These are phyloP conservation scores for Trypoxylus dichotomus DNA, from an alignment of 1,140 invertebrate species.

Conservation along the genomic window DNA sequence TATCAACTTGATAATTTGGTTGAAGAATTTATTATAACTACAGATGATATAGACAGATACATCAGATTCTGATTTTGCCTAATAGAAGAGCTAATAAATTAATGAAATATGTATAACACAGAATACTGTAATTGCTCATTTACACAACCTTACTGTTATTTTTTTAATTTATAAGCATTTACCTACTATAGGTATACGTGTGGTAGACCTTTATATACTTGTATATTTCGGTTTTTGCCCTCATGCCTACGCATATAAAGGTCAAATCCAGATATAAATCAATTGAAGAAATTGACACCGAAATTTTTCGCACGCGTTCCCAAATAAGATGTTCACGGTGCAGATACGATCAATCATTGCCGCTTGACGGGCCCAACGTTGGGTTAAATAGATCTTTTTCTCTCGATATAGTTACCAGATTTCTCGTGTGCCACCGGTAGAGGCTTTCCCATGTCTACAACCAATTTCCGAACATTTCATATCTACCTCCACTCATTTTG, in stretches of 20 bases:
- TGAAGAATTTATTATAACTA: too few species aligned
- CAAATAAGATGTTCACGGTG: neutral
- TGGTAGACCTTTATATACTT: too few species aligned
- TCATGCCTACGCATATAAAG: neutral
- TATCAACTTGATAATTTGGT: too few species aligned
- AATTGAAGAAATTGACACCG: neutral
- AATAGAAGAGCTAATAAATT: too few species aligned
- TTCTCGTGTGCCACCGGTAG: neutral
- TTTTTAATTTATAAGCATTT: too few species aligned
- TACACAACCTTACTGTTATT: too few species aligned
- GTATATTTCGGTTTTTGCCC: too few species aligned
- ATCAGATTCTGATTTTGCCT: too few species aligned
- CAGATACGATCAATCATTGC: neutral
- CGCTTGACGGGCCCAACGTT: neutral
- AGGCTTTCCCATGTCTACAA: neutral
- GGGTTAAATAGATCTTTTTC: neutral
- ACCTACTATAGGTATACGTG: too few species aligned
- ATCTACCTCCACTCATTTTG: neutral
- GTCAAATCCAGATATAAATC: neutral
- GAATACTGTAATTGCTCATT: too few species aligned
- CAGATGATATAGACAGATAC: too few species aligned
- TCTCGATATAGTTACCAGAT: neutral
- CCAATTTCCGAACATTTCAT: neutral
- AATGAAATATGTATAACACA: too few species aligned
- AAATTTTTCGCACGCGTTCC: neutral